A percentile compares a stretch with the other conserved stretches of the same genome.
phyloP scores from a whole-genome alignment of 2,113 vertebrate genomes.

The Mixornis gularis region DNA sequence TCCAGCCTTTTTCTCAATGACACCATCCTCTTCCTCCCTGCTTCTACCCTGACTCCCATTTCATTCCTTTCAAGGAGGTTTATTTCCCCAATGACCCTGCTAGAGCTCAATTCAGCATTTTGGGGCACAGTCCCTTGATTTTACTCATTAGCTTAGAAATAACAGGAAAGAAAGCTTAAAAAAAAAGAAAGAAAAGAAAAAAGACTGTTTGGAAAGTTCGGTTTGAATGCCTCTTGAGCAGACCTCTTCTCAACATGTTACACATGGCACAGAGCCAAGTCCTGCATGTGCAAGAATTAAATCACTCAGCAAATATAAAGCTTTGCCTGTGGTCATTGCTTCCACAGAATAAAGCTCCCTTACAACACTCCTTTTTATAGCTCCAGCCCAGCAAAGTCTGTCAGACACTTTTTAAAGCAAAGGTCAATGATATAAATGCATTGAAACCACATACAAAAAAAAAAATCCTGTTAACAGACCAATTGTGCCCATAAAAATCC shows the following conservation, averaged over 20 bases:
- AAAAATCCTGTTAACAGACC: conserved; percentile 55
- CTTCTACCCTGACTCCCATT: not conserved
- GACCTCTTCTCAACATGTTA: conserved; percentile 59
- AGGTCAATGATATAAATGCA: conserved; percentile 69
- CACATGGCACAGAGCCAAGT: conserved; percentile 52
- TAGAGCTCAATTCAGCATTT: not conserved
- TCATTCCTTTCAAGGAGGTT: not conserved
- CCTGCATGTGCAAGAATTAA: conserved; percentile 67
- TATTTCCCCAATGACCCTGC: not conserved
- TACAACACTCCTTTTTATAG: conserved; percentile 70
- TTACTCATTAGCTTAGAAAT: conserved; percentile 27
- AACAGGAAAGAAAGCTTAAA: conserved; percentile 26
- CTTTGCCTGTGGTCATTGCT: conserved; percentile 69
- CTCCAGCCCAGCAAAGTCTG: conserved; percentile 44
- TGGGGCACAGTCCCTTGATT: not conserved
- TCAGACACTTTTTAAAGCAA: conserved; percentile 68
- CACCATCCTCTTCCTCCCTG: not conserved
- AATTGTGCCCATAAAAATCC: conserved; percentile 54
- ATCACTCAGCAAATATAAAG: conserved; percentile 71
- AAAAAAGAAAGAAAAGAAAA: not conserved
- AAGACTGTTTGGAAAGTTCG: conserved; percentile 14
- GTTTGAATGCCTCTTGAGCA: conserved; percentile 26
- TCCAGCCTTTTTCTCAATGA: not conserved
- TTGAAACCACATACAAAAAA: conserved; percentile 12
- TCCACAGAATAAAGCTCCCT: conserved; percentile 64